Evolutionary conservation across 64 coral and sea anemone genomes (phyloP).

Genomic region (Porites lutea): DNA sequence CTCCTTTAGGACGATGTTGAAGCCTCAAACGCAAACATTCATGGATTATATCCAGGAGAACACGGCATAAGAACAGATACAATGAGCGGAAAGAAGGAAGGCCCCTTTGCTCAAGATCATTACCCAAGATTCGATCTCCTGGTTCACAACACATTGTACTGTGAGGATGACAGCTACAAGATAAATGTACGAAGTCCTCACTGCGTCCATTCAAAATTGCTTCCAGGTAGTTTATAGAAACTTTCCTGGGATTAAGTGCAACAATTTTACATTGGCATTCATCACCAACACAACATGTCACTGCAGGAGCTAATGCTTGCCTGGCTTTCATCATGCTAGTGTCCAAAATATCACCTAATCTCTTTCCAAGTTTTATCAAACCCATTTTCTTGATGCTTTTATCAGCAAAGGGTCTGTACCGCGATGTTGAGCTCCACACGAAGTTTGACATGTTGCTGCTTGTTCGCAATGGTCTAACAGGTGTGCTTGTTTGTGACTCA

Average conservation of each 20-base stretch:
- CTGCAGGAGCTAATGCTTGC: slow-evolving; percentile 18
- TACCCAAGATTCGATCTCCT: slow-evolving; percentile 5
- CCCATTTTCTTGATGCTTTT: slow-evolving; percentile 98
- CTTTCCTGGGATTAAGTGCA: neutral
- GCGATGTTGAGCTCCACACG: slow-evolving; percentile 73
- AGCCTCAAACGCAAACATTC: slow-evolving; percentile 91
- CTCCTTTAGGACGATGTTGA: slow-evolving; percentile 94
- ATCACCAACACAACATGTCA: slow-evolving; percentile 8
- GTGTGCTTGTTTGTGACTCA: slow-evolving; percentile 54
- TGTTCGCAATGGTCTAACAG: slow-evolving; percentile 17
- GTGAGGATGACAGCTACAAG: slow-evolving; percentile 30
- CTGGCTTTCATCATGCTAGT: slow-evolving; percentile 65
- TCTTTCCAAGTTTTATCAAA: slow-evolving; percentile 85
- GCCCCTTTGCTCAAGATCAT: slow-evolving; percentile 79
- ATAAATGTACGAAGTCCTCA: neutral
- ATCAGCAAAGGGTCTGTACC: slow-evolving; percentile 97
- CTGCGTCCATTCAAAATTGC: slow-evolving; percentile 6
- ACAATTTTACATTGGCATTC: slow-evolving; percentile 2
- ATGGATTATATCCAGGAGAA: slow-evolving; percentile 91
- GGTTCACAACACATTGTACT: neutral
- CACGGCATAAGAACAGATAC: slow-evolving; percentile 82
- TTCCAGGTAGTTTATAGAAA: slow-evolving; percentile 20
- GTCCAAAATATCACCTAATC: slow-evolving; percentile 78
- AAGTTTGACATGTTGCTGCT: slow-evolving; percentile 71
- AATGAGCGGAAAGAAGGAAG: slow-evolving; percentile 81